Evolutionary conservation across 2,797 vertebrate species (phyloP).

Genomic region (Bradypodion ventrale): DNA sequence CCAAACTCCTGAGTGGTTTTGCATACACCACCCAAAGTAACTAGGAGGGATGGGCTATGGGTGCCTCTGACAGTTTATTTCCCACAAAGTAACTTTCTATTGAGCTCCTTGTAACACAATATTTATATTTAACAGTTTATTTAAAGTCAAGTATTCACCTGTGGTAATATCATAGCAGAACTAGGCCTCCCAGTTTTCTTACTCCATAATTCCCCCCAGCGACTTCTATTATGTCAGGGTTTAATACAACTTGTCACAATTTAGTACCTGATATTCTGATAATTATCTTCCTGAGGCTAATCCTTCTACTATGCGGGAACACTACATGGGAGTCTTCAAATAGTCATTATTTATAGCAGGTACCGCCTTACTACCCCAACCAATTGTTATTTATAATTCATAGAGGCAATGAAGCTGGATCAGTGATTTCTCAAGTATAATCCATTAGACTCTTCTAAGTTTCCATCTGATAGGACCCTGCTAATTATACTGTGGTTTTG

Average conservation of each 20-base stretch:
- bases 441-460: constrained; percentile 10
- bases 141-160: constrained; percentile 29
- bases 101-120: constrained; percentile 40
- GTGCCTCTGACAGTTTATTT: background rate
- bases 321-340: constrained; percentile 49
- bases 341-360: constrained; percentile 51
- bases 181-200: constrained; percentile 21
- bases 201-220: background rate
- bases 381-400: constrained; percentile 34
- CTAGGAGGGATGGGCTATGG: too few species aligned
- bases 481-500: constrained; percentile 60
- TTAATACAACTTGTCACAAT: constrained; percentile 56
- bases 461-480: constrained; percentile 50
- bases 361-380: constrained; percentile 6
- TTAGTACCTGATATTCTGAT: constrained; percentile 54
- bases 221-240: constrained; percentile 33
- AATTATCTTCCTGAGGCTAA: constrained; percentile 70
- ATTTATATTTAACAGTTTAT: constrained; percentile 39
- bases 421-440: constrained; percentile 19
- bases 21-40: background rate
- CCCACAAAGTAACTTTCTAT: constrained; percentile 29
- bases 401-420: constrained; percentile 7
- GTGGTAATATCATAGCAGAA: constrained; percentile 11
- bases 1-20: too few species aligned
- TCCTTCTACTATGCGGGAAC: constrained; percentile 57